Base-by-base conservation (phyloP, 2,888 invertebrate genomes). In the Arge pagana region DNA sequence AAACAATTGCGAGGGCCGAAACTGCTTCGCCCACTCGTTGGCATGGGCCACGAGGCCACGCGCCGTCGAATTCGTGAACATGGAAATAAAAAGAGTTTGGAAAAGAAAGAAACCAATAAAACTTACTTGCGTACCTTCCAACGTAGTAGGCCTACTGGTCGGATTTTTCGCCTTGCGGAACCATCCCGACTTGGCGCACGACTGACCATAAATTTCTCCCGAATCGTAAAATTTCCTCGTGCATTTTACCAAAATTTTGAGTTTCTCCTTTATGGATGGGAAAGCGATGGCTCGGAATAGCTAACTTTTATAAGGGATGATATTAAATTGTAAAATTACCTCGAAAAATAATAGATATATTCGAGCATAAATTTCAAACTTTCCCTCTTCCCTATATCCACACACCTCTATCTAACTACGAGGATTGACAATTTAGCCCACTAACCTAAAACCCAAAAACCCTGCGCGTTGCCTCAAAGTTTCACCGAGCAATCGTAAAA, bases 51-150 rank as follows among this genome's bases (percentile, higher is more conserved):
- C 4, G 41, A 13, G 23, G 71, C 68, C 71, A 71, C 71, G 70
- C 63, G 71, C 67, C 68, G 60, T 65, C 64, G 66, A 66, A 66
- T 66, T 67, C 50, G 33, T 24, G 41, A 53, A 59, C 42, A 53
- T 52, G 57, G 52, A 60, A 62, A 59, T 45, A 45, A 35, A 45
- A 35, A 31, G 33, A 23, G 45, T 45, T 45, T 33, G 21, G 35
- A 23, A 33, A 35, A 23, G 33, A 45, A 35, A 33, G 4, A 45
- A 45, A 35, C 45, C 45, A 45, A 45, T 45, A 45, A 45, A 45
- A 24, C 35, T 45, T 45, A 45, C 45, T n/a, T n/a, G n/a, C n/a
- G n/a, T n/a, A n/a, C n/a, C n/a, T n/a, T n/a, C n/a, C n/a, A n/a
- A n/a, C n/a, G n/a, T n/a, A 45, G 42, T 41, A 51, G 43, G 42